Evolutionary conservation across 2,888 invertebrate species (phyloP).

Genomic region (Agonopterix subpropinquella): DNA sequence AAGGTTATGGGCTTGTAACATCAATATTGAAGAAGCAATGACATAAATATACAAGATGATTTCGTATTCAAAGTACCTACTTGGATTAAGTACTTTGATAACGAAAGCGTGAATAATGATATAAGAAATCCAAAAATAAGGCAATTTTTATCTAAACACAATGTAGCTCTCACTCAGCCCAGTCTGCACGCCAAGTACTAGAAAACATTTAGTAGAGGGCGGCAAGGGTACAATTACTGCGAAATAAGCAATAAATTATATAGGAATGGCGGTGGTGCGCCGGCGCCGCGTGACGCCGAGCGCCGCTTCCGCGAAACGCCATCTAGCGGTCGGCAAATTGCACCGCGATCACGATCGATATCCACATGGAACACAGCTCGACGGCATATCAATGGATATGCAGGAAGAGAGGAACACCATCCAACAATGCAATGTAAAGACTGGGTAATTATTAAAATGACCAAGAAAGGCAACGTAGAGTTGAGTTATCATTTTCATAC

Average conservation of each 20-base stretch:
- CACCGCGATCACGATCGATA: constrained; percentile 56
- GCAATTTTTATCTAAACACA: constrained; percentile 9
- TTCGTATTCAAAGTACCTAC: no score
- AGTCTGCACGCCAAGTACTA: constrained; percentile 27
- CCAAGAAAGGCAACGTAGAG: no score
- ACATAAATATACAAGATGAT: no score
- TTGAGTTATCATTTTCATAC: no score
- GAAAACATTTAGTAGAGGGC: constrained; percentile 47
- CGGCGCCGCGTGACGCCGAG: constrained; percentile 55
- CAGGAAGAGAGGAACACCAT: no score
- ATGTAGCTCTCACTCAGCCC: constrained; percentile 9
- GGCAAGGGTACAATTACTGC: constrained; percentile 58
- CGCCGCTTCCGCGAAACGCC: constrained; percentile 62
- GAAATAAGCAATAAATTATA: constrained; percentile 51
- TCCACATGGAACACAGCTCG: constrained; percentile 12
- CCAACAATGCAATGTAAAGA: no score
- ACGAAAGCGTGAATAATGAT: background rate
- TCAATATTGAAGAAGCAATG: no score
- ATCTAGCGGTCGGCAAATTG: constrained; percentile 61
- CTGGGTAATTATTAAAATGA: no score
- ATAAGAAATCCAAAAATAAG: background rate
- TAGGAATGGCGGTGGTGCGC: constrained; percentile 35
- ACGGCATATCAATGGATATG: no score
- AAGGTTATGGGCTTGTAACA: no score
- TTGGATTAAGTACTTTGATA: background rate